Percentiles rank a stretch among this genome's conserved stretches.
Conservation (phyloP, 1,140 invertebrate genomes). For the Propsilocerus akamusi region DNA sequence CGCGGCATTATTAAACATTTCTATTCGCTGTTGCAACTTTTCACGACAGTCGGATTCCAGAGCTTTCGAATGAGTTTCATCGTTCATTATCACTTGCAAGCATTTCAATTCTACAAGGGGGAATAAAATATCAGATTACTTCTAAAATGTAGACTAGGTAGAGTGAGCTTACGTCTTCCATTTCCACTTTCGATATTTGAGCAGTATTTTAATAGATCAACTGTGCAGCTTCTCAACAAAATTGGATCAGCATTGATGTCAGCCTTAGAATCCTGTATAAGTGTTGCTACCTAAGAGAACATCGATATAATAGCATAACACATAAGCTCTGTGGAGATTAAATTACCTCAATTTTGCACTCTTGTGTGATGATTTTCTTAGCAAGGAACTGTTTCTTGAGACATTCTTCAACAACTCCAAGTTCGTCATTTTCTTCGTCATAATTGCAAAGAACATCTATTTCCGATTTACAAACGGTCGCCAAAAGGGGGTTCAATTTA, state of each 20-base stretch:
- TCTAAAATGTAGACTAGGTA: constrained; percentile 5
- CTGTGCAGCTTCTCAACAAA: constrained; percentile 52
- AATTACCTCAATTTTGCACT: constrained; percentile 30
- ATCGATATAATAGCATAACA: too few relatives aligned
- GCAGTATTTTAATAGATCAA: constrained; percentile 72
- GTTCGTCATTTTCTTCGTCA: constrained; percentile 30
- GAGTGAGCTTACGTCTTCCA: constrained; percentile 49
- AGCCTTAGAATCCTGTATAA: constrained; percentile 59
- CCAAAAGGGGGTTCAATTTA: constrained; percentile 64
- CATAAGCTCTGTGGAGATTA: too few relatives aligned
- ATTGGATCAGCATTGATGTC: constrained; percentile 72
- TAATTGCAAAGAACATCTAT: constrained; percentile 39
- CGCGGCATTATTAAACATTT: constrained; percentile 78
- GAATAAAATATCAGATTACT: background rate
- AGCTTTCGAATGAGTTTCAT: constrained; percentile 33
- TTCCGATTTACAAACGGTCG: constrained; percentile 53
- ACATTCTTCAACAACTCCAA: constrained; percentile 62
- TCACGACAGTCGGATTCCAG: constrained; percentile 57
- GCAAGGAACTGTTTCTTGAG: constrained; percentile 60
- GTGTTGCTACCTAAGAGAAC: constrained; percentile 65
- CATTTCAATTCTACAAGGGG: constrained; percentile 59
- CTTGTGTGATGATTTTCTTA: constrained; percentile 48
- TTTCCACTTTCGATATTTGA: constrained; percentile 63
- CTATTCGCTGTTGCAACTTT: constrained; percentile 57
- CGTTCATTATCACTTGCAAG: constrained; percentile 49